Percentiles rank a stretch among this genome's conserved stretches.
These are phyloP conservation scores for Crypturellus tataupa DNA, from an alignment of 2,797 vertebrate species.

Conservation along the genomic window DNA sequence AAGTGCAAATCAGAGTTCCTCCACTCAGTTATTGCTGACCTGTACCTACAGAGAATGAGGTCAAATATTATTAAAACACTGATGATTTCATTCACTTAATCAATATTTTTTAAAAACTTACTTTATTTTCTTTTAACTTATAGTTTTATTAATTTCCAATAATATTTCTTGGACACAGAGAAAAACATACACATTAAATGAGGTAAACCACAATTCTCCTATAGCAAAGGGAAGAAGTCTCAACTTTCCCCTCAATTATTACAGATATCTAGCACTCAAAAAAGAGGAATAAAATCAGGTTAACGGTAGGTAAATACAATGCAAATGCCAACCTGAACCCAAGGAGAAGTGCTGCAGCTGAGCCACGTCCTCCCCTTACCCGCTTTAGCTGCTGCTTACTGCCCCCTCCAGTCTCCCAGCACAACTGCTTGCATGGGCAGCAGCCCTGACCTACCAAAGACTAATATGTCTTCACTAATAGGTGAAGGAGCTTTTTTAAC, in stretches of 20 bases:
- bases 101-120: no score
- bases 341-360: no score
- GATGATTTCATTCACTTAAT: background rate
- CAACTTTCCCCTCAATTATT: fast-evolving
- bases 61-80: background rate
- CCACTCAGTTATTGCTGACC: background rate
- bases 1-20: background rate
- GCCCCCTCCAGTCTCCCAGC: fast-evolving
- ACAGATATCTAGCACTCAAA: fast-evolving
- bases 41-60: background rate
- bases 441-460: fast-evolving
- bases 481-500: background rate
- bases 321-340: fast-evolving
- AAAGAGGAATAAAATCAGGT: no score
- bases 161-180: no score
- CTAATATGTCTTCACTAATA: no score
- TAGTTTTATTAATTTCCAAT: background rate
- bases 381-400: background rate
- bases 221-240: background rate
- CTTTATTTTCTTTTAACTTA: no score
- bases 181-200: fast-evolving
- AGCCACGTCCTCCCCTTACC: fast-evolving
- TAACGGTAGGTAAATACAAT: fast-evolving
- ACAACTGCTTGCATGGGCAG: background rate
- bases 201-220: background rate